phyloP scores from a whole-genome alignment of 2,888 invertebrate species.

The Noctua comes region DNA sequence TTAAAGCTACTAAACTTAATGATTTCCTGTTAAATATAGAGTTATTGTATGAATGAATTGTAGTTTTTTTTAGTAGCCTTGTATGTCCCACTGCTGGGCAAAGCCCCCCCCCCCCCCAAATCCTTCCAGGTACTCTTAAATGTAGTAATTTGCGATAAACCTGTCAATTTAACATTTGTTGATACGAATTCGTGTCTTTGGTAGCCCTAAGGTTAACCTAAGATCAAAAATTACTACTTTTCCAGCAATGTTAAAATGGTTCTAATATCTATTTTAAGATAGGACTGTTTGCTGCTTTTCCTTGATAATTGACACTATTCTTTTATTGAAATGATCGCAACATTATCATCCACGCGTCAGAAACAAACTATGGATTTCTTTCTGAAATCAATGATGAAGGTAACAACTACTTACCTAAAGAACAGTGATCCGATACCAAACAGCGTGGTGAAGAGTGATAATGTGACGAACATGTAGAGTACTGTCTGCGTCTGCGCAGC shows the following conservation, averaged over 20 bases:
- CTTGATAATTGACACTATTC: background rate
- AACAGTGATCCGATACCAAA: slow-evolving; percentile 92
- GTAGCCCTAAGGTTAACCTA: background rate
- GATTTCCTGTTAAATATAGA: background rate
- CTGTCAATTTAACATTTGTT: background rate
- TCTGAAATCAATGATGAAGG: background rate
- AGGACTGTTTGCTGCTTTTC: background rate
- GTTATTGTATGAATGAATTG: background rate
- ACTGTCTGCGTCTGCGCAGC: slow-evolving; percentile 95
- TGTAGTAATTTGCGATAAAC: background rate
- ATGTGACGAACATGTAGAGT: slow-evolving; percentile 92
- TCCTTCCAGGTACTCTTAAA: no score
- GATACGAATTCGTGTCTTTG: background rate
- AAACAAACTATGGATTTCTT: background rate
- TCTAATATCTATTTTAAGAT: background rate
- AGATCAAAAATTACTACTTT: background rate
- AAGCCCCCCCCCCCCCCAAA: no score
- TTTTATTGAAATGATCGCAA: background rate
- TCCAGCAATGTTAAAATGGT: background rate
- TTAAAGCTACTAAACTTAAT: background rate
- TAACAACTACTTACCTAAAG: slow-evolving; percentile 85
- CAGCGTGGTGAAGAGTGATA: slow-evolving; percentile 91
- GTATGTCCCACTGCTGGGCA: no score
- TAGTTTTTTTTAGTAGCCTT: no score
- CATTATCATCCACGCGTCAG: background rate